Evolutionary conservation across 2,888 invertebrate genomes (phyloP), one percentile per base, ranked within the genome.

Genomic region (Drosophila borealis): DNA sequence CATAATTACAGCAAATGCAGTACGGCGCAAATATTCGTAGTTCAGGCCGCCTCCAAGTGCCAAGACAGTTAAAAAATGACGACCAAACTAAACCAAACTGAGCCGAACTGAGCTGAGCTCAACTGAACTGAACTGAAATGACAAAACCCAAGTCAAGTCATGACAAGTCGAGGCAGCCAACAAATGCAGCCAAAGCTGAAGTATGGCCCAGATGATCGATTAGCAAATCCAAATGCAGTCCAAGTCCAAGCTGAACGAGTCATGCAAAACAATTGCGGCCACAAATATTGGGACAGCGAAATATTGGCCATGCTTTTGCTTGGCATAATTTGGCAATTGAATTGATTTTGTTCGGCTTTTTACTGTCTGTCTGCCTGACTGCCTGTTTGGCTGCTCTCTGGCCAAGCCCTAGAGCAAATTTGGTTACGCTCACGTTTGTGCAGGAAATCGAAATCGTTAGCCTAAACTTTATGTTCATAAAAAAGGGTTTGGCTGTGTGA

Each of bases 391-490:
- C 59, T 37, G 53, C 57, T 57, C 41, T 60, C 42, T 72, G 69
- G 81, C 82, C 87, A 83, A 86, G 81, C 88, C 88, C 86, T 88
- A 72, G 59, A 81, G 88, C 87, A 71, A 78, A 85, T 89, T 89
- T 78, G 87, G 80, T 75, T 85, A 88, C 79, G 89, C 88, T 90
- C 90, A 90, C 90, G 90, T 90, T 90, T 85, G 83, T 60, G 73
- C 84, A 84, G 88, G 80, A 88, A 87, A 88, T 74, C 80, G 65
- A 79, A 80, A 78, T 71, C 71, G 70, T 79, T 72, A 71, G 68
- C 62, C 73, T 74, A 81, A 81, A 82, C 71, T 84, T 86, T 71
- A 78, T 76, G 80, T 66, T 78, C 71, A 79, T 80, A 75, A 63
- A 83, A 80, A 86, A 85, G 85, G 86, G 87, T 85, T 86, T 85